These are phyloP conservation scores for Metopolophium dirhodum DNA, from an alignment of 1,140 invertebrate genomes.

Conservation along the genomic window DNA sequence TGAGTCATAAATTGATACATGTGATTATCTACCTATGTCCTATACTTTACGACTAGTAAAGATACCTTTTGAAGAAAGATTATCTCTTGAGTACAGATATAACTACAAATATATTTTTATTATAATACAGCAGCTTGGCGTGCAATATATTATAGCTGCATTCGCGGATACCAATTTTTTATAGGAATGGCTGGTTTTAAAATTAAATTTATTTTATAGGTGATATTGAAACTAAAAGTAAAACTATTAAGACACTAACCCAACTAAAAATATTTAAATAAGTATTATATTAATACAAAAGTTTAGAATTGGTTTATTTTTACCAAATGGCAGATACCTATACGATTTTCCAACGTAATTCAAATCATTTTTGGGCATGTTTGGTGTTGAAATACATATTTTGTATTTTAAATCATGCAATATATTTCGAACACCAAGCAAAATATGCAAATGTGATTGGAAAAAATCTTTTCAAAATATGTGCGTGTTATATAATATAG, in stretches of 20 bases:
- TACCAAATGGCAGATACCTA: neutral
- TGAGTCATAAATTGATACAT: too few species aligned
- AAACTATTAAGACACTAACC: too few species aligned
- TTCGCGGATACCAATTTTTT: neutral
- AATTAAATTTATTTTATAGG: neutral
- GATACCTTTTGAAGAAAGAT: neutral
- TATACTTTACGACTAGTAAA: neutral
- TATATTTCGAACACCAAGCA: neutral
- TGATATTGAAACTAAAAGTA: neutral
- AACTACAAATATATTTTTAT: neutral
- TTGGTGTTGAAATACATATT: neutral
- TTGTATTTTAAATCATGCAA: neutral
- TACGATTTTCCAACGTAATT: neutral
- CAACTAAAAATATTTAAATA: too few species aligned
- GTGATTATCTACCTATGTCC: too few species aligned
- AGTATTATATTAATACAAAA: neutral
- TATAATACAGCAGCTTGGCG: neutral
- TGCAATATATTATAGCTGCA: neutral
- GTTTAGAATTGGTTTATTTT: neutral
- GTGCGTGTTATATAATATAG: neutral
- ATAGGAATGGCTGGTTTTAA: neutral
- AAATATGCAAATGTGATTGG: neutral
- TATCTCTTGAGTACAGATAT: neutral
- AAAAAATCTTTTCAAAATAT: neutral
- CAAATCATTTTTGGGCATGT: neutral